Evolutionary conservation across 2,888 invertebrate species (phyloP), one percentile per base, ranked within the genome.

Genomic region (Leptogaster cylindrica): DNA sequence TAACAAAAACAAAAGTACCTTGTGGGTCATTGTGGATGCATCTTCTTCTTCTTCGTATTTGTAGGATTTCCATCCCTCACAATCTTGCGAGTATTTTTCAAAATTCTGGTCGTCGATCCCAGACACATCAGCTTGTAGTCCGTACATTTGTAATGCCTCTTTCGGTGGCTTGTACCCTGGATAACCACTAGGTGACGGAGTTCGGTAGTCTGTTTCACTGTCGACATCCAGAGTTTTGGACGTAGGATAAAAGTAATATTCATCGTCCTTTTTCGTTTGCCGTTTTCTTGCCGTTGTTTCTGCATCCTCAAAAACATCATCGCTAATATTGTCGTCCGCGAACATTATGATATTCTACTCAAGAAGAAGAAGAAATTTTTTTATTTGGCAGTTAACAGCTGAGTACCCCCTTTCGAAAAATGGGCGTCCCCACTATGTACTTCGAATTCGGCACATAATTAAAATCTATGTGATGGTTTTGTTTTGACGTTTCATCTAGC

Each of bases 121-220:
- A 20, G 69, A 70, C 8, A 73, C 65, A 23, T 73, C 72, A n/a
- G 70, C 63, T 61, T 79, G 77, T 7, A 79, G 73, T 6, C 83
- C 82, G 70, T 84, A 84, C 73, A 85, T 75, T 58, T 85, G 84
- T 10, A 88, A 79, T 1, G 89, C 85, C 71, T 90, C 89, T 0
- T 86, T 85, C 1, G 91, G 90, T 2, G 91, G 90, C 70, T 86
- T 86, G 81, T 92, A 92, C 76, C 90, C 91, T 10, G 90, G 83
- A 79, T 92, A 92, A 3, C 92, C 92, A 16, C 91, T 92, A 3
- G 90, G 89, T 2, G 90, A 90, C 10, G 91, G 89, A 2, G 88
- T 75, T 39, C 69, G 61, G 28, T 69, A 16, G 8, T 69, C 68
- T 5, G 7, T 12, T 2, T 73, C 69, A 28, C 72, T 68, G 23